Percentiles rank a stretch among this genome's conserved stretches.
phyloP scores from a whole-genome alignment of 2,113 vertebrate species.

The Chamaea fasciata region DNA sequence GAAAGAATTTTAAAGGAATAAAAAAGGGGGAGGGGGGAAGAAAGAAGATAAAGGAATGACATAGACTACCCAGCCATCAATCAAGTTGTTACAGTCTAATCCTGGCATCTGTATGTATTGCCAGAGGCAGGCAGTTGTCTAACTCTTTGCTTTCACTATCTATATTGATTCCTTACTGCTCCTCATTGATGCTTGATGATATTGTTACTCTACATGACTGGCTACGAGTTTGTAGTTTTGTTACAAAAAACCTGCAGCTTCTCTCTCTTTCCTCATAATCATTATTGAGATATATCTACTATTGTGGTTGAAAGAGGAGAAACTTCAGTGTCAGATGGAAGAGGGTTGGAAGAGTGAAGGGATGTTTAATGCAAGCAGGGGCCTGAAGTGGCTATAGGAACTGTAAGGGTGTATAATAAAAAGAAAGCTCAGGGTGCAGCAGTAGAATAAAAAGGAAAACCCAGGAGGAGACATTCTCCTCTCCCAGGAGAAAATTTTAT shows the following conservation, averaged over 20 bases:
- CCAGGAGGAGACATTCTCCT: not conserved
- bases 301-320: not conserved
- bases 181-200: not conserved
- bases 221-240: not conserved
- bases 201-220: not conserved
- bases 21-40: fast-evolving
- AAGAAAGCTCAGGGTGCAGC: not conserved
- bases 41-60: not conserved
- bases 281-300: not conserved
- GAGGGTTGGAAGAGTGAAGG: not conserved
- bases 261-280: not conserved
- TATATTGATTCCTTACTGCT: not conserved
- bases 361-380: not conserved
- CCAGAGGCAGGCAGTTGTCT: not conserved
- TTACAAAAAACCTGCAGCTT: not conserved
- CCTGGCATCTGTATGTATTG: not conserved
- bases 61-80: not conserved
- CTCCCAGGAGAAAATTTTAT: not conserved
- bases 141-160: not conserved
- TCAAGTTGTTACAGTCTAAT: not conserved
- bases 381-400: not conserved
- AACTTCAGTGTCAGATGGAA: not conserved
- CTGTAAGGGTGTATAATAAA: not conserved
- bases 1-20: not conserved
- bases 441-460: not conserved